Evolutionary conservation across 2,888 invertebrate species (phyloP), one percentile per base, ranked within the genome.

Genomic region (Meandrusa payeni): DNA sequence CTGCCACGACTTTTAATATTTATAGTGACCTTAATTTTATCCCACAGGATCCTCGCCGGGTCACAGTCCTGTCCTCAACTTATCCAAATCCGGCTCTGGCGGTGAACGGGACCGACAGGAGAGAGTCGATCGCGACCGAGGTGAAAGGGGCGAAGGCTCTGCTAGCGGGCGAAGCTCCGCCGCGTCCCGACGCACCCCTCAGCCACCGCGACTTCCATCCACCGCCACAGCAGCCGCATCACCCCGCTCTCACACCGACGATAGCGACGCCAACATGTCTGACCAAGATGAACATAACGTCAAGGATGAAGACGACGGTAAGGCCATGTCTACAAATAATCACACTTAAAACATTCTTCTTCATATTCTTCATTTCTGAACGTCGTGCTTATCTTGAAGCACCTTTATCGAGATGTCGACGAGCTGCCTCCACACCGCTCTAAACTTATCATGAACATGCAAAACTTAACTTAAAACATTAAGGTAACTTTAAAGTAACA

Each of bases 41-140:
- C n/a, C n/a, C 19, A 26, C 88, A 94, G 94, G 93, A 58, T 96
- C 96, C 48, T 95, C 96, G 52, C 94, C 94, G 64, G 94, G 95
- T 41, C 95, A 95, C 88, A 97, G 96, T 92, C 97, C 97, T 50
- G 96, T 97, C 55, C 85, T 97, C 64, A 97, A 97, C 87, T 89
- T 97, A 46, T 96, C 97, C 41, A 97, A 97, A 85, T 95, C 95
- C 43, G 95, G 95, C 39, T 93, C 93, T 82, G 66, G 93, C 5
- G 72, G 93, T 49, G 95, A 94, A 53, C 94, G 95, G 64, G 91
- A 91, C 27, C 63, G 85, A 22, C 75, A 90, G 20, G 91, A 90
- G 29, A 76, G 89, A 41, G 79, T 78, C 41, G 92, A 92, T 55
- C 86, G 89, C 13, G 91, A 91, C 52, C 90, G 90, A 54, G 87